A percentile compares a stretch with the other conserved stretches of the same genome.
phyloP scores from a whole-genome alignment of 2,888 invertebrate species.

The Platycheirus albimanus region DNA sequence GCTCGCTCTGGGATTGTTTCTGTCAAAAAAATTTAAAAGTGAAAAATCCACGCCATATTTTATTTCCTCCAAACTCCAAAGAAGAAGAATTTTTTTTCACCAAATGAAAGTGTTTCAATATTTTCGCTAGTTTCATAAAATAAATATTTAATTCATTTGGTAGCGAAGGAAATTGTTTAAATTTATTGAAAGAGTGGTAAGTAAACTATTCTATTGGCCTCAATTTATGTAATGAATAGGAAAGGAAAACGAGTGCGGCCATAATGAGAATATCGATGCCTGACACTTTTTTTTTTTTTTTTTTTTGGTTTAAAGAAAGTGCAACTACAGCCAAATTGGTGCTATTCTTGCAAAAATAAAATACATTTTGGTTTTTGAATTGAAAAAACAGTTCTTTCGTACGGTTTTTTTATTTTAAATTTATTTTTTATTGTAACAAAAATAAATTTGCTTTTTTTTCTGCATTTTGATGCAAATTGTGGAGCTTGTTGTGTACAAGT shows the following conservation, averaged over 20 bases:
- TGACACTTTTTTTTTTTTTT: slow-evolving; percentile 47
- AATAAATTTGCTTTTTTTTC: too few relatives aligned
- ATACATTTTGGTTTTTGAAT: neutral
- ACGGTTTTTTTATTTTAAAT: too few relatives aligned
- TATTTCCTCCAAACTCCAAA: slow-evolving; percentile 76
- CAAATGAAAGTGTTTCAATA: slow-evolving; percentile 56
- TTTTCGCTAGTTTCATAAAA: slow-evolving; percentile 13
- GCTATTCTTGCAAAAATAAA: neutral
- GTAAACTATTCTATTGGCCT: neutral
- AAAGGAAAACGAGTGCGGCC: slow-evolving; percentile 52
- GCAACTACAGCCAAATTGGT: slow-evolving; percentile 8
- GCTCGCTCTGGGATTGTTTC: slow-evolving; percentile 43
- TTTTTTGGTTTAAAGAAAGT: slow-evolving; percentile 53
- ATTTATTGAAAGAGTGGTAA: slow-evolving; percentile 37
- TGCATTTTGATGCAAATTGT: too few relatives aligned
- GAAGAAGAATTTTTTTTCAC: slow-evolving; percentile 70
- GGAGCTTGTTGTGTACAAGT: too few relatives aligned
- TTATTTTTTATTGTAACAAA: too few relatives aligned
- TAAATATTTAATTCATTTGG: slow-evolving; percentile 20
- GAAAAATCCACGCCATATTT: slow-evolving; percentile 80
- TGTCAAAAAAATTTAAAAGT: slow-evolving; percentile 54
- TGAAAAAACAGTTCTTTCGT: too few relatives aligned
- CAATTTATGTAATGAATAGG: slow-evolving; percentile 66
- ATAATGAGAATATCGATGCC: slow-evolving; percentile 59
- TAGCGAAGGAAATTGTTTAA: slow-evolving; percentile 1